Conservation (phyloP, 2,113 vertebrate species). For the Picathartes gymnocephalus region DNA sequence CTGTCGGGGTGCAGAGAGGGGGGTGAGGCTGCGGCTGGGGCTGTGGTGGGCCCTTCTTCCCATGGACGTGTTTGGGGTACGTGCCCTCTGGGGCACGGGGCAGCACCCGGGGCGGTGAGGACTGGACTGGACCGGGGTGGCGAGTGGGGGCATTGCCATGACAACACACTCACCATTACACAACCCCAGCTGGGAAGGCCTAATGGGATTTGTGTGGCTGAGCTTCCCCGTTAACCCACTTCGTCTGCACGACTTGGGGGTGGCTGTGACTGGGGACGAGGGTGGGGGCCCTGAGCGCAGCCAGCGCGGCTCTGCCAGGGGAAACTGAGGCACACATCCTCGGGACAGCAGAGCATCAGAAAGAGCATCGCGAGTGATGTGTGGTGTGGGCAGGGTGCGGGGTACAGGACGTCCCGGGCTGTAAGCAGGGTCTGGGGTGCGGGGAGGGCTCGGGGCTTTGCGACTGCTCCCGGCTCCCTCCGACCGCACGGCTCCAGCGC, state of each 20-base stretch:
- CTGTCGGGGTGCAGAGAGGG: not conserved
- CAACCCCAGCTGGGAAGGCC: not conserved
- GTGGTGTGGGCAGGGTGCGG: not conserved
- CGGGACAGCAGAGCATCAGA: accelerated
- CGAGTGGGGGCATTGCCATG: not conserved
- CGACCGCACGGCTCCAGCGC: not conserved
- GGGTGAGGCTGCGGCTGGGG: not conserved
- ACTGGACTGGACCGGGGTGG: not conserved
- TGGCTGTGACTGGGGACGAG: accelerated
- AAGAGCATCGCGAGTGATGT: accelerated
- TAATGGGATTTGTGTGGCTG: conserved; percentile 55
- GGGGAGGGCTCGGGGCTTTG: not conserved
- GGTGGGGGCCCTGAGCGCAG: not conserved
- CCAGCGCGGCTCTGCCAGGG: not conserved
- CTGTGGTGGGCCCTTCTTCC: not conserved
- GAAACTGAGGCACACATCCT: not conserved
- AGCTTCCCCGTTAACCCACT: conserved; percentile 31
- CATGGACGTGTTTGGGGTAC: not conserved
- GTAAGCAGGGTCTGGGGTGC: not conserved
- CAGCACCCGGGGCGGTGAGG: not conserved
- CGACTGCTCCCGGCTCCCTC: not conserved
- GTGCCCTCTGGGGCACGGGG: not conserved
- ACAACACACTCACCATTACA: not conserved
- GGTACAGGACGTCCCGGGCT: not conserved
- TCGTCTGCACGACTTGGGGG: not conserved